These are phyloP conservation scores for Rana temporaria DNA, from an alignment of 2,113 vertebrate genomes.

Conservation along the genomic window DNA sequence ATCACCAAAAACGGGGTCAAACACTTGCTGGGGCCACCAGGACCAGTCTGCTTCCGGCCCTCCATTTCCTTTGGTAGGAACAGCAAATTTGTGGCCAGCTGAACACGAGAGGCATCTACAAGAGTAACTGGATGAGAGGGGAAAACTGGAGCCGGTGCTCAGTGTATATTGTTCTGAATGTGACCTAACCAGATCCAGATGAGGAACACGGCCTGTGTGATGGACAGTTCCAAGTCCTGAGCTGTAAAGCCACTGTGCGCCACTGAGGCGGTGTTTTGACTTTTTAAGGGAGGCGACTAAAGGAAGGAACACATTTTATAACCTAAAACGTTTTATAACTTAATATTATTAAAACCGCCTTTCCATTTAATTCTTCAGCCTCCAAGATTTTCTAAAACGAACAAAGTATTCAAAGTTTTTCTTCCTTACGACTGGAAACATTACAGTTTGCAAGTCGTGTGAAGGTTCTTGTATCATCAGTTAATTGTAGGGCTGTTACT, in stretches of 20 bases:
- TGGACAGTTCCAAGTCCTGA: slow-evolving; percentile 38
- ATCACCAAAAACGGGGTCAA: slow-evolving; percentile 61
- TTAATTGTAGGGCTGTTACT: no score
- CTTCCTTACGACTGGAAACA: no score
- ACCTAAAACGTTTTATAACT: no score
- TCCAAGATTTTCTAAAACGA: no score
- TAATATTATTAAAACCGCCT: no score
- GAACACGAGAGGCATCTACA: slow-evolving; percentile 68
- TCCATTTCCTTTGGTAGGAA: slow-evolving; percentile 44
- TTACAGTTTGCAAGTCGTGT: no score
- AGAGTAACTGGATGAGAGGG: slow-evolving; percentile 71
- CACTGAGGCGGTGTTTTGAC: no score
- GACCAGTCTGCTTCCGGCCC: slow-evolving; percentile 37
- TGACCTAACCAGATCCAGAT: slow-evolving; percentile 70
- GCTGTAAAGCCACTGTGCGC: neutral
- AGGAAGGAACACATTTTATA: no score
- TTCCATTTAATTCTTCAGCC: no score
- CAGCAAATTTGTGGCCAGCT: slow-evolving; percentile 73
- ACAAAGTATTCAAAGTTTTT: no score
- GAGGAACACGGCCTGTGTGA: slow-evolving; percentile 58
- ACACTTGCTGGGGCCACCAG: slow-evolving; percentile 57
- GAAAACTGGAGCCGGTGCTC: slow-evolving; percentile 59
- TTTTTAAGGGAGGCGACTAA: no score
- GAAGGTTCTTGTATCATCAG: no score
- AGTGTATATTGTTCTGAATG: slow-evolving; percentile 69